These are phyloP conservation scores for Chrysaora quinquecirrha DNA, from an alignment of 30 jellyfish, hydroid and myxozoan genomes.

Conservation along the genomic window DNA sequence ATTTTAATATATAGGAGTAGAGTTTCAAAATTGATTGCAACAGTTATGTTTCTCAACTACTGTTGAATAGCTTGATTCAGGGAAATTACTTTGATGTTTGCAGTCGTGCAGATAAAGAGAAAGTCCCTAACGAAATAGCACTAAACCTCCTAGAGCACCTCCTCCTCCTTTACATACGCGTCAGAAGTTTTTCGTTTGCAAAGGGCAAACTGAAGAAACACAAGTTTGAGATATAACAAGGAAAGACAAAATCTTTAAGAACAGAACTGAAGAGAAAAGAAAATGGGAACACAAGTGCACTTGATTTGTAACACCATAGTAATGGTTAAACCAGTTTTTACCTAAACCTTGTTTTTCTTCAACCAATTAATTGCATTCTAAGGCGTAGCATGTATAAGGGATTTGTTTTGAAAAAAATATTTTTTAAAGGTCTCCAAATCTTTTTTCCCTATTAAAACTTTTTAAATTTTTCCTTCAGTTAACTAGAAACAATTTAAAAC, in stretches of 20 bases:
- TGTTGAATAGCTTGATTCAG: constrained; percentile 5
- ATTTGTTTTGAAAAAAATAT: neutral
- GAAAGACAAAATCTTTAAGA: constrained; percentile 29
- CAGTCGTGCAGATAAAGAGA: constrained; percentile 22
- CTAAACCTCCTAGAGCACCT: constrained; percentile 35
- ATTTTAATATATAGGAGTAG: no score
- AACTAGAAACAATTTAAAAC: neutral
- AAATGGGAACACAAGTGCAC: constrained; percentile 3
- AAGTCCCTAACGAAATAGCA: constrained; percentile 17
- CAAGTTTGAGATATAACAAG: constrained; percentile 8
- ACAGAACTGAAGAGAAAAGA: constrained; percentile 19
- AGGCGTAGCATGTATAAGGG: neutral
- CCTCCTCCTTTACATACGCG: constrained; percentile 19
- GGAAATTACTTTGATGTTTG: constrained; percentile 22
- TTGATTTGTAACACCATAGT: neutral
- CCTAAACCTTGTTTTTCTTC: neutral
- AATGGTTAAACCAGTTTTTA: neutral
- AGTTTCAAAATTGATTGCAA: constrained; percentile 1
- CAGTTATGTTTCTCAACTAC: neutral
- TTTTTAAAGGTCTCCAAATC: neutral
- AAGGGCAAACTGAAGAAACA: constrained; percentile 24
- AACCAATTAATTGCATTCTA: neutral
- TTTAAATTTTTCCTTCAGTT: neutral
- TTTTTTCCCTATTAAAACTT: neutral
- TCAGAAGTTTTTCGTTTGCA: constrained; percentile 35